Base-by-base conservation (phyloP, 2,797 vertebrate species). In the Adrianichthys oophorus region DNA sequence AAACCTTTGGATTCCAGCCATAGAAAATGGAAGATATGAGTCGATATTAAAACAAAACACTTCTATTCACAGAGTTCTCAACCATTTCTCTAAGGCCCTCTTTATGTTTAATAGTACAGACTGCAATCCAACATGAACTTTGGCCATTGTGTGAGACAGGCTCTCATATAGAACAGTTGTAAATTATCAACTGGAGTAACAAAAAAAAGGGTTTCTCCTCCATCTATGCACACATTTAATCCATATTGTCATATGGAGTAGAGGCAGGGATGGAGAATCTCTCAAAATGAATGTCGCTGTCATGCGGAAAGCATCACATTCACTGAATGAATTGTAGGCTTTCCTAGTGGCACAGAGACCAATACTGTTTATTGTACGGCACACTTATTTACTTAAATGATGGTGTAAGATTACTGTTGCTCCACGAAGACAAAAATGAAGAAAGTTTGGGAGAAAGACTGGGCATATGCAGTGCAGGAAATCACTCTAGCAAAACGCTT, bases 271-370 rank as follows among this genome's bases (percentile, higher is more conserved):
- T 72, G 78, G 78, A 71, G 85, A 83, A 84, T 69, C 81, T 75
- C 84, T 89, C 75, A 82, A 61, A 74, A 82, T 75, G 74, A 72
- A 66, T 70, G 80, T 76, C 54, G 79, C 59, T 70, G 85, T 87
- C 85, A 82, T 84, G 89, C 85, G 87, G 85, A 83, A 85, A 87
- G 78, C 71, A 79, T 82, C 80, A 84, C 70, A 76, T 73, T 83
- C 80, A 84, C 78, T 83, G 84, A 64, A 72, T 78, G 80, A 87
- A 88, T 79, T 78, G 75, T 82, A 82, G 59, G 52, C 74, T 86
- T 79, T 80, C 77, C 80, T 87, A 68, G 58, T 85, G 85, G 84
- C 80, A 83, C 71, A 65, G 72, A 70, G 75, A 81, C 72, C 77
- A 81, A 85, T 82, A 82, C 71, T 85, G 81, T 86, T 85, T 87